phyloP scores from a whole-genome alignment of 2,113 vertebrate species.

The Rhegmatorhina hoffmannsi region DNA sequence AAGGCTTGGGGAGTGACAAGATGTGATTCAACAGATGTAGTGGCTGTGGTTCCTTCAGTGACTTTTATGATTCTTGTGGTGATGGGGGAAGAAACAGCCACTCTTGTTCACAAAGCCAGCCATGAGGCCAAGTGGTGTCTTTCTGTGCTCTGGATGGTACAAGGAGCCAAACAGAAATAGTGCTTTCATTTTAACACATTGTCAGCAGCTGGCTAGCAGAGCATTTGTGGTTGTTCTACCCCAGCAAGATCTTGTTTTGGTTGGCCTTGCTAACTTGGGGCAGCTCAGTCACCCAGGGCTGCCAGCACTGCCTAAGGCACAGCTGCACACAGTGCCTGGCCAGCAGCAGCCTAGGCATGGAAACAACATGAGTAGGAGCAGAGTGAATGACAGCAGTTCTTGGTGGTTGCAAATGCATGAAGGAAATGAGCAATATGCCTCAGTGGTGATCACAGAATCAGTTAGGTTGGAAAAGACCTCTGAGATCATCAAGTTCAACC shows the following conservation, averaged over 20 bases:
- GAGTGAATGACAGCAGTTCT: rapidly evolving
- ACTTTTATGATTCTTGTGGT: not conserved
- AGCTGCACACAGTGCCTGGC: not conserved
- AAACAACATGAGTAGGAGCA: rapidly evolving
- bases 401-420: too few species aligned
- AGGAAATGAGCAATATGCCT: not conserved
- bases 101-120: not conserved
- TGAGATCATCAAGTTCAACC: not conserved
- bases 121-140: rapidly evolving
- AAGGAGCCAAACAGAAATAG: not conserved
- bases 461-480: not conserved
- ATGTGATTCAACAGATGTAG: not conserved
- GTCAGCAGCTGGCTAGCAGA: not conserved
- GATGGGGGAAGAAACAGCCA: not conserved
- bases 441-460: not conserved
- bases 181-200: not conserved
- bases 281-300: rapidly evolving
- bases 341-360: not conserved
- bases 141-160: not conserved
- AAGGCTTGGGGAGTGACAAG: not conserved
- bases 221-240: not conserved
- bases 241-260: not conserved
- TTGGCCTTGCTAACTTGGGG: not conserved
- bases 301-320: rapidly evolving
- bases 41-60: not conserved